Evolutionary conservation across 2,888 invertebrate genomes (phyloP), one percentile per base, ranked within the genome.

Genomic region (Tridacna crocea): DNA sequence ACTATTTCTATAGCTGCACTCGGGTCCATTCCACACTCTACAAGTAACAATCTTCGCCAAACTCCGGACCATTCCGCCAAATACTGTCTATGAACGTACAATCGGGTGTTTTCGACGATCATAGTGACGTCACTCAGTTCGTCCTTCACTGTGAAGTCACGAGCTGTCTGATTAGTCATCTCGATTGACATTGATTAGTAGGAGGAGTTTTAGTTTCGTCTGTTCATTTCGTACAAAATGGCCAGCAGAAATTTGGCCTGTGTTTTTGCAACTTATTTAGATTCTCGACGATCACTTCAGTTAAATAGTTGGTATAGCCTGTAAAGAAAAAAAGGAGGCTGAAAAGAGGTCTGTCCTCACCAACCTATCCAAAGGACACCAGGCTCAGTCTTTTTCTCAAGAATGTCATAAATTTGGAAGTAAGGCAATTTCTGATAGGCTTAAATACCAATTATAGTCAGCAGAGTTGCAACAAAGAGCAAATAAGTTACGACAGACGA

Each of bases 11-110:
- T 84, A 0, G 81, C 70, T 8, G 87, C 84, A 26, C 80, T 81
- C 22, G 84, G 84, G 51, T 84, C 81, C 15, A 83, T 88, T 11
- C 83, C 80, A 73, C 91, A 90, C 74, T 90, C 89, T 19, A 87
- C 80, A 15, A 90, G 81, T 61, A 93, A 91, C 88, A 92, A 88
- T 63, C 88, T 85, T 78, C 90, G 88, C 90, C 92, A 93, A 61
- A 92, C 92, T 19, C 90, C 90, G n/a, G 92, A 92, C 92, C 92
- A 92, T 26, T 91, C 92, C 13, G 92, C 91, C 73, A 92, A 77
- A 48, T 92, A 90, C 66, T 92, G 92, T 58, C 89, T 87, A 85
- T 93, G 92, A 8, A 92, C 91, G 66, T 89, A 91, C 46, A 93
- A 84, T 48, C 87, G 85, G 46, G 90, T 90, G 17, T 89, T 90